phyloP scores from a whole-genome alignment of 2,113 vertebrate genomes.

The Planiliza haematocheilus region DNA sequence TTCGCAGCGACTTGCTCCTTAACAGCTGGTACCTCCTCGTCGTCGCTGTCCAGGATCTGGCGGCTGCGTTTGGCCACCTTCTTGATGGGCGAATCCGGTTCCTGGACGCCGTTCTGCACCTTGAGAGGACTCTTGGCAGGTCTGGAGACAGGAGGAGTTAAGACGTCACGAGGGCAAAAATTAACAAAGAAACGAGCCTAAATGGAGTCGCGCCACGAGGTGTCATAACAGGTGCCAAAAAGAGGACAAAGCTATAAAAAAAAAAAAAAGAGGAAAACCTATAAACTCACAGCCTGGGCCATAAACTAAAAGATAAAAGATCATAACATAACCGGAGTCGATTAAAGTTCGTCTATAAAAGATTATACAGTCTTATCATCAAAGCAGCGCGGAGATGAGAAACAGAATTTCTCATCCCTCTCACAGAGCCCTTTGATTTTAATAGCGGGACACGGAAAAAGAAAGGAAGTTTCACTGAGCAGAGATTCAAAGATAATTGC shows the following conservation, averaged over 20 bases:
- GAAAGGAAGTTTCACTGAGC: constrained; percentile 14
- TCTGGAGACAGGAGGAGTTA: constrained; percentile 35
- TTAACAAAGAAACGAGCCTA: constrained; percentile 4
- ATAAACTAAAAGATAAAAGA: constrained; percentile 41
- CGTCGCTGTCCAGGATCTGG: constrained; percentile 85
- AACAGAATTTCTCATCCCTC: constrained; percentile 21
- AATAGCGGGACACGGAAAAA: constrained; percentile 18
- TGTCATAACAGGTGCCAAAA: not conserved
- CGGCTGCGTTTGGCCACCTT: constrained; percentile 78
- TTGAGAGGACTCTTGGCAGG: constrained; percentile 82
- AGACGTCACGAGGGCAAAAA: not conserved
- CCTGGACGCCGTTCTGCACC: constrained; percentile 81
- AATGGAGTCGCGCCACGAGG: not conserved
- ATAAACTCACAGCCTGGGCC: constrained; percentile 29
- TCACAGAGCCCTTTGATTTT: constrained; percentile 12
- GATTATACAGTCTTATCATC: constrained; percentile 45
- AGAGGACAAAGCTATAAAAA: not conserved
- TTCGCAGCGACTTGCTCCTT: constrained; percentile 57
- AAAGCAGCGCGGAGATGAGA: constrained; percentile 47
- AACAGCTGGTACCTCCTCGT: constrained; percentile 76
- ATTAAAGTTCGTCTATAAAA: constrained; percentile 53
- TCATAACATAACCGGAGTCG: constrained; percentile 38
- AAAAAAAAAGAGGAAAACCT: constrained; percentile 27
- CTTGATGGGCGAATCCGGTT: constrained; percentile 83
- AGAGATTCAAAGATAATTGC: constrained; percentile 23